Evolutionary conservation across 2,888 invertebrate species (phyloP), one percentile per base, ranked within the genome.

Genomic region (Amphipoea oculea): DNA sequence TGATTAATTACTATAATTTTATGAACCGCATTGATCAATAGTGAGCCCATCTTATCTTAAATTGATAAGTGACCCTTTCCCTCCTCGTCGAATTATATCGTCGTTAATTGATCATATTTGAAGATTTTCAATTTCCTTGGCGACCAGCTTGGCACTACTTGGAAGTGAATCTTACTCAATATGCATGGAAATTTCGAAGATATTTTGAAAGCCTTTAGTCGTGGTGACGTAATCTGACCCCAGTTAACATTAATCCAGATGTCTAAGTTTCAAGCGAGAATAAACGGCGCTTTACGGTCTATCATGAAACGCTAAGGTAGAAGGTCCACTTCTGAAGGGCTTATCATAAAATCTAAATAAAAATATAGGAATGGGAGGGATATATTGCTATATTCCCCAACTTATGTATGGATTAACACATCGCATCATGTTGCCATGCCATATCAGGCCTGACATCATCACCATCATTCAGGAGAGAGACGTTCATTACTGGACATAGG

Each of bases 181-280:
- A 60, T 81, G 29, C 17, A 45, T 51, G 65, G 75, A 76, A 60
- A 76, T 45, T 45, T 48, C 14, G 0, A 48, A 76, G 76, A 72
- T 78, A 45, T 67, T 77, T 66, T 85, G 79, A 76, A 81, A 85
- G 71, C 72, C 65, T 67, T 70, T 40, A 79, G 63, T 63, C 60
- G 29, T 42, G 73, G 48, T 89, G 87, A 88, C 82, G 87, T 88
- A 84, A 88, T 85, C 84, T 82, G 79, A 85, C 78, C 81, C 74
- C 63, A 76, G 89, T 84, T 88, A 79, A 63, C 84, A 84, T 82
- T 80, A 85, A 82, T 87, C 84, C 75, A 73, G 76, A 83, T 79
- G 81, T 81, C 76, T 81, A 80, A 80, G 81, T 84, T 86, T 81
- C 80, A 82, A 86, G 77, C 68, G 78, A 85, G 84, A 87, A 86